These are phyloP conservation scores for Sympetrum striolatum DNA, from an alignment of 2,888 invertebrate species.

Conservation along the genomic window DNA sequence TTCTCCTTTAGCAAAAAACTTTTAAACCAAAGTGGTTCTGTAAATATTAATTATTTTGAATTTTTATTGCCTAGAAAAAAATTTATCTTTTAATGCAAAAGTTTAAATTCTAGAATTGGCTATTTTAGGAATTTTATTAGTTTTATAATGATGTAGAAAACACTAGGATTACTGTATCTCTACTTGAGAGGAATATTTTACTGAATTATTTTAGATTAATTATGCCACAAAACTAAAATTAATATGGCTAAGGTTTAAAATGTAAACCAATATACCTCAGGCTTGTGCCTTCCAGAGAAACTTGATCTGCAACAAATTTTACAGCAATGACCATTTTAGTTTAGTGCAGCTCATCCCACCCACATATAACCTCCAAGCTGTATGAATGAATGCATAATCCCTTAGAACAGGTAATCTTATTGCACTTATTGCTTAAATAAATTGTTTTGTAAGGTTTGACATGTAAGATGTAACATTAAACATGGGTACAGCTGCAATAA, in stretches of 20 bases:
- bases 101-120: too few species aligned
- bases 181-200: neutral
- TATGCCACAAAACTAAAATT: neutral
- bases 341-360: slow-evolving; percentile 22
- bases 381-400: slow-evolving; percentile 12
- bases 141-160: too few species aligned
- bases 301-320: slow-evolving; percentile 11
- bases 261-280: neutral
- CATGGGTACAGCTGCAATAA: neutral
- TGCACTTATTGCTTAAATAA: neutral
- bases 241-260: neutral
- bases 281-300: slow-evolving; percentile 33
- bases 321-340: slow-evolving; percentile 15
- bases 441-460: neutral
- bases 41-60: too few species aligned
- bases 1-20: too few species aligned
- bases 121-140: too few species aligned
- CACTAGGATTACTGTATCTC: neutral
- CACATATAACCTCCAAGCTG: slow-evolving; percentile 20
- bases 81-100: too few species aligned
- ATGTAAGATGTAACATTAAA: neutral
- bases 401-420: slow-evolving; percentile 14
- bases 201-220: neutral
- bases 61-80: too few species aligned
- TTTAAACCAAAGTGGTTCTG: too few species aligned